Base-by-base conservation (phyloP, 2,888 invertebrate genomes). In the Chaetoderma sp. region DNA sequence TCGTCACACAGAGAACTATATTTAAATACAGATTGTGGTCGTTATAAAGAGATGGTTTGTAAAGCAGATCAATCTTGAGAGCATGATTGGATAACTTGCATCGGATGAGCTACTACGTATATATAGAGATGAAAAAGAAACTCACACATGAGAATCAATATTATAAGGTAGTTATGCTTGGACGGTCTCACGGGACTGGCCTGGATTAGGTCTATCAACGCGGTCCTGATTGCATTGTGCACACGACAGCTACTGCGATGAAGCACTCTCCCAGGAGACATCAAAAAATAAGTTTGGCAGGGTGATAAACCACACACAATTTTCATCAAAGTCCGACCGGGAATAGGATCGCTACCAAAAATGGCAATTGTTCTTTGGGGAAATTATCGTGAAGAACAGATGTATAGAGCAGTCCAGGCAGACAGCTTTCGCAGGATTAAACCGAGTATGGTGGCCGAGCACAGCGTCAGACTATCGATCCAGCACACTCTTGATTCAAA, bases 261-360 rank as follows among this genome's bases (percentile, higher is more conserved):
- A 32, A 52, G 28, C 28, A 52, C 52, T 8, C 52, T 30, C 52
- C 32, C 52, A 8, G 16, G 52, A 33, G 52, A 23, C n/a, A 18
- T n/a, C n/a, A 33, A 52, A 52, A 47, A 52, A 52, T 52, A 52
- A 52, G 52, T 52, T 52, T 52, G 32, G 32, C 18, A 21, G 16
- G 28, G 52, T 32, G 52, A 52, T 52, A 52, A 52, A 52, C 52
- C n/a, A 52, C 52, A 30, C 52, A 32, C 52, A 52, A 52, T 52
- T 52, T 52, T 52, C 52, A 52, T 52, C 52, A 52, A 52, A 52
- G 28, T 52, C 52, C 16, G 13, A 28, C 52, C 18, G 23, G 52
- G 23, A 16, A 52, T n/a, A 28, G 32, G n/a, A n/a, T 5, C 16
- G 28, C 28, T n/a, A 21, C 10, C 32, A 25, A 21, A 32, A 52